Evolutionary conservation across 92 coral and sea anemone species (phyloP), one percentile per base, ranked within the genome.

Genomic region (Porites divaricata): DNA sequence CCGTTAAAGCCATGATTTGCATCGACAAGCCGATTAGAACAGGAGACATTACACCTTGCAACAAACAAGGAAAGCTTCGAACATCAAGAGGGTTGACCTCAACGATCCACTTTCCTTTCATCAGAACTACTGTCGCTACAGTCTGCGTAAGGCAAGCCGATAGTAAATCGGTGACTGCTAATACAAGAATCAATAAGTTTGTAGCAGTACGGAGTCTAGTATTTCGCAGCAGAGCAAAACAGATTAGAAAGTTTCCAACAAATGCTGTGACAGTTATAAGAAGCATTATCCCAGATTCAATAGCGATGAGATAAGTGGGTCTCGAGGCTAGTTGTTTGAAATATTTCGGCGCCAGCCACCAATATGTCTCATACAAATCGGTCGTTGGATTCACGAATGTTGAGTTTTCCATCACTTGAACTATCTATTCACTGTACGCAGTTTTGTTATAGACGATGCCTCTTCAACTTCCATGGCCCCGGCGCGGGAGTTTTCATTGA

Each of bases 1-100:
- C 92, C 45, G 90, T 92, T 21, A 89, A 50, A 2, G 91, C 86
- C 91, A 89, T 92, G 0, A 77, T 82, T 64, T 89, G 95, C 1
- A 92, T 77, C 1, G 95, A 92, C 23, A 81, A 83, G 50, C 95
- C 88, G 6, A 89, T 80, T 14, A 92, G 51, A 6, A 78, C 87
- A 1, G 88, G 89, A 0, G 90, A 52, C 9, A 87, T 28, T 24
- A 81, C 73, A 17, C 92, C 87, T 83, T 88, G 95, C 52, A 92
- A 59, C 70, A 56, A 51, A 48, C 95, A 92, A 41, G 80, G 16
- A 62, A 65, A 59, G 48, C 79, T n/a, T 22, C 63, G 73, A 11
- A 83, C 75, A 68, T 69, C 67, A 12, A 81, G 45, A 1, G 68
- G 67, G 4, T 70, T 54, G 16, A 54, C 35, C 1, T 25, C 50